Evolutionary conservation across 2,113 vertebrate species (phyloP), one percentile per base, ranked within the genome.

Genomic region (Cnemophilus loriae): DNA sequence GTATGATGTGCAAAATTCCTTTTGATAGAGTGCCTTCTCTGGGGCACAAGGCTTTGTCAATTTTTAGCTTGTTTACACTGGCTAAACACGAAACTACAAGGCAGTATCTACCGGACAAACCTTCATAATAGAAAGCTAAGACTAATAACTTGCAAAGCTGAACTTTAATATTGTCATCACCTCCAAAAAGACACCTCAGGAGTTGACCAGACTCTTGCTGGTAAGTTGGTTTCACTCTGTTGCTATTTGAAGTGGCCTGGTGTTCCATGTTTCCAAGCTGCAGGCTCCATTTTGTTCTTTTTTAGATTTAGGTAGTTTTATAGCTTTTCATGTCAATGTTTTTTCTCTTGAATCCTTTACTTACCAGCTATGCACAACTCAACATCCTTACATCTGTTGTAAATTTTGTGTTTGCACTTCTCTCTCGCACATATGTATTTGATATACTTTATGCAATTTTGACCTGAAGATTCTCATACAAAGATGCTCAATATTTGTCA

Each of bases 251-350:
- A 87, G 46, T 42, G 19, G 4, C 2, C 16, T 63, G 9, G 59
- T 59, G 14, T 9, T 77, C 5, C 30, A 0, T 55, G 15, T 46
- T 59, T 23, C 13, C 0, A 0, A 77, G 26, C 14, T 77, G 12
- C 5, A 37, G 32, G 28, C 23, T 70, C 7, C 1, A 0, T 22
- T 67, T n/a, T n/a, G 4, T 6, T 67, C 1, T 12, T 65, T 37
- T 70, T 49, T 44, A 55, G 9, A 10, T 60, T 46, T 10, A 4
- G 5, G 22, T 9, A 14, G 2, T 30, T 78, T 89, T 27, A 50
- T 50, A 46, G 6, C 1, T 69, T 78, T 56, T 75, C 16, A 55
- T 30, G 30, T 28, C 18, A 39, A 12, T 67, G 13, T 67, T 61
- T 86, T 94, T 57, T 2, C 21, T 75, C 23, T 35, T 63, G 14